A percentile compares a stretch with the other conserved stretches of the same genome.
These are phyloP conservation scores for Acanthiza pusilla DNA, from an alignment of 2,797 vertebrate species.

Conservation along the genomic window DNA sequence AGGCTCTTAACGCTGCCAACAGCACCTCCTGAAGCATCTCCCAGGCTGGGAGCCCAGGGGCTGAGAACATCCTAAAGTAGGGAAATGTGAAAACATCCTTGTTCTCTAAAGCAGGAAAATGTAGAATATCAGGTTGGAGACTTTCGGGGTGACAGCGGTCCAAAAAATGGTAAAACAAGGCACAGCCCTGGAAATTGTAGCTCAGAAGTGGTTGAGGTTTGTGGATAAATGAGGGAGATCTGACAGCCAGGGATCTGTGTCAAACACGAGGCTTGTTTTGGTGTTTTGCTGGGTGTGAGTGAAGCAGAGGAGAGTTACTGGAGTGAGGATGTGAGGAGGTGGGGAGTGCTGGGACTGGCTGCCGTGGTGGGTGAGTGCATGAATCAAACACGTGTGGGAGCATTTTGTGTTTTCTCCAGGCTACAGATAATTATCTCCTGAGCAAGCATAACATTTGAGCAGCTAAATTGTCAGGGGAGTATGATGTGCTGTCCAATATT, in stretches of 20 bases:
- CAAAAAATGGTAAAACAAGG: background rate
- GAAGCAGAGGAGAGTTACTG: background rate
- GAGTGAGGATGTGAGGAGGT: background rate
- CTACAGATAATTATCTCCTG: background rate
- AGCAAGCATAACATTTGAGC: background rate
- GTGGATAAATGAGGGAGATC: background rate
- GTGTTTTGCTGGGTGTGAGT: background rate
- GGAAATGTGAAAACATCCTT: background rate
- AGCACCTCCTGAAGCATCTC: too few species aligned
- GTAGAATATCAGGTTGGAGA: background rate
- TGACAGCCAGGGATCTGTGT: background rate
- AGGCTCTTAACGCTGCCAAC: fast-evolving
- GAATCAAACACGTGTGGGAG: background rate
- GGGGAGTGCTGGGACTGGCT: background rate
- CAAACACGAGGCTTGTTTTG: background rate
- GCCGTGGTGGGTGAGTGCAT: background rate
- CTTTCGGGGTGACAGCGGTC: background rate
- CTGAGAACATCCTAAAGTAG: background rate
- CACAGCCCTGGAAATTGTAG: background rate
- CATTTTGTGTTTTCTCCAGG: background rate
- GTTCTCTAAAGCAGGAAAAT: background rate
- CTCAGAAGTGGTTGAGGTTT: background rate
- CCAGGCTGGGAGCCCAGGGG: background rate
- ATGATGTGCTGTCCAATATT: background rate
- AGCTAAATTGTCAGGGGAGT: background rate